Evolutionary conservation across 2,797 vertebrate species (phyloP).

Genomic region (Pelodytes ibericus): DNA sequence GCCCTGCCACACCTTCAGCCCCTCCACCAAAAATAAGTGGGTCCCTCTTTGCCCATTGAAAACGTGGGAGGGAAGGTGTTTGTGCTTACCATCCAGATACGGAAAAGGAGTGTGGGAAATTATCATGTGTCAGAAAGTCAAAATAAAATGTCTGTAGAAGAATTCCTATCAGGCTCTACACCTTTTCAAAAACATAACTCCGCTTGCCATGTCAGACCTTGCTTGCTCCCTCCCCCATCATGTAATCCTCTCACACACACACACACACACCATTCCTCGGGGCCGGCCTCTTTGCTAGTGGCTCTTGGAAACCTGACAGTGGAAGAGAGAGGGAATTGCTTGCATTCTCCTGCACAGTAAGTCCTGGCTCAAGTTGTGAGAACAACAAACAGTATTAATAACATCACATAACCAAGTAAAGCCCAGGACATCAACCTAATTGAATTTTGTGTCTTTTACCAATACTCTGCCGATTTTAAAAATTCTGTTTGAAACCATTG

Average conservation of each 20-base stretch:
- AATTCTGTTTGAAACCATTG: too few species aligned
- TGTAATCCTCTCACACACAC: constrained; percentile 48
- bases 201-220: constrained; percentile 12
- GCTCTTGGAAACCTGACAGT: constrained; percentile 27
- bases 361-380: constrained; percentile 33
- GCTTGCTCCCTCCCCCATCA: constrained; percentile 25
- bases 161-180: not conserved
- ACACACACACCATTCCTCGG: constrained; percentile 52
- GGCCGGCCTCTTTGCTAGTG: constrained; percentile 40
- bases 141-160: too few species aligned
- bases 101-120: too few species aligned
- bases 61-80: too few species aligned
- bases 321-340: constrained; percentile 18
- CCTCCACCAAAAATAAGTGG: too few species aligned
- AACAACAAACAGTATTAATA: constrained; percentile 47
- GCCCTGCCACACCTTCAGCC: too few species aligned
- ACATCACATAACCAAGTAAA: too few species aligned
- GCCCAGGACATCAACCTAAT: not conserved
- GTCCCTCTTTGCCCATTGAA: too few species aligned
- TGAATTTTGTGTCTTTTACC: too few species aligned
- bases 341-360: constrained; percentile 30
- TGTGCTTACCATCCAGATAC: too few species aligned
- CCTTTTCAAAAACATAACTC: not conserved
- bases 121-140: too few species aligned
- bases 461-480: too few species aligned